phyloP scores from a whole-genome alignment of 1,140 invertebrate species.

The Cotesia typhae region DNA sequence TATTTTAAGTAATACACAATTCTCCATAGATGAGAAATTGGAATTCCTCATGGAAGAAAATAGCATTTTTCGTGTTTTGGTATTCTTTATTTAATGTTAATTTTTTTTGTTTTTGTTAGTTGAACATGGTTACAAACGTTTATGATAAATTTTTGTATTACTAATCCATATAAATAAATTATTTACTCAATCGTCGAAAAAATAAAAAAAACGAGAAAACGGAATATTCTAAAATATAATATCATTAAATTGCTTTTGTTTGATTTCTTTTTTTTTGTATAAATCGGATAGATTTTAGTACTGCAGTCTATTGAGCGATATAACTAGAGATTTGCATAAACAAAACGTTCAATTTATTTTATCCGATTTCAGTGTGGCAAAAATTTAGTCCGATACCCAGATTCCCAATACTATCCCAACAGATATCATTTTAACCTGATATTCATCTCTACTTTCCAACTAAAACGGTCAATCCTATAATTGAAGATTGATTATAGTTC shows the following conservation, averaged over 20 bases:
- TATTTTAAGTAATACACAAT: too few species aligned
- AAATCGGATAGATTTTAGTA: constrained; percentile 36
- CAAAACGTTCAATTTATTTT: constrained; percentile 44
- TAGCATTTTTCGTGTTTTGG: too few species aligned
- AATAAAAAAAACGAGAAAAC: background rate
- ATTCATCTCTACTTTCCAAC: constrained; percentile 13
- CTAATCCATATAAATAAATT: too few species aligned
- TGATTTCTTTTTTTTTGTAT: constrained; percentile 30
- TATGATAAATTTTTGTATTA: too few species aligned
- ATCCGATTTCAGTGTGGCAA: constrained; percentile 30
- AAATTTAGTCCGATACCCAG: constrained; percentile 8
- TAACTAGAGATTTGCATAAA: constrained; percentile 41
- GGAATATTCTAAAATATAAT: constrained; percentile 5
- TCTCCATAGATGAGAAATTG: too few species aligned
- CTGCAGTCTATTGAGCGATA: constrained; percentile 18
- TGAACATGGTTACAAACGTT: too few species aligned
- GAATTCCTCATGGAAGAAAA: too few species aligned
- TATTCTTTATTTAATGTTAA: too few species aligned
- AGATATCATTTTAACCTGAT: constrained; percentile 8
- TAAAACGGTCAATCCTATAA: background rate
- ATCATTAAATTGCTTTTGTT: constrained; percentile 4
- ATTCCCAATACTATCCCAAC: background rate
- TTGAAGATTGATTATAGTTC: background rate
- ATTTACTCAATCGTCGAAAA: background rate
- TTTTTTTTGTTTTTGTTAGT: too few species aligned